Percentiles rank a stretch among this genome's conserved stretches.
These are phyloP conservation scores for Lophotriccus pileatus DNA, from an alignment of 2,797 vertebrate genomes.

Conservation along the genomic window DNA sequence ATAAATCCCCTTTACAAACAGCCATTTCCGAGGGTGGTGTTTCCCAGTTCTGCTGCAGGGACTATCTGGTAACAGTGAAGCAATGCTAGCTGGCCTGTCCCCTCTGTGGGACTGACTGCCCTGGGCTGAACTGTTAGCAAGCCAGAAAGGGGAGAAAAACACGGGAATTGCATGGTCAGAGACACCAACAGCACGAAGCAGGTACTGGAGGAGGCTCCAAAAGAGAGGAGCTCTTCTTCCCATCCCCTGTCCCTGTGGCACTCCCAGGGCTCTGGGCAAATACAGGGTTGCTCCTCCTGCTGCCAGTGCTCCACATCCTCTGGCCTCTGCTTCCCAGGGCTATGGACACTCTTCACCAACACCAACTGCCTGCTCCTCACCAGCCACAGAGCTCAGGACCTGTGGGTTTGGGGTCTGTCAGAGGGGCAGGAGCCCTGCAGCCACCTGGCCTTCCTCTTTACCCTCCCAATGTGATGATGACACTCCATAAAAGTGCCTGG, in stretches of 20 bases:
- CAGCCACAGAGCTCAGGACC: background rate
- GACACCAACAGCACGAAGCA: background rate
- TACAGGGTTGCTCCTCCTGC: background rate
- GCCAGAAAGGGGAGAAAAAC: background rate
- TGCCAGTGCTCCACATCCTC: background rate
- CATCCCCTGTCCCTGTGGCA: background rate
- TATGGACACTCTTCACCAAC: background rate
- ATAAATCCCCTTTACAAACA: background rate
- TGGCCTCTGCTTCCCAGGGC: background rate
- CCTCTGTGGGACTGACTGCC: background rate
- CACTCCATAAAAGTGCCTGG: background rate
- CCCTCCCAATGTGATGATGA: fast-evolving
- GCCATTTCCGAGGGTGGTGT: background rate
- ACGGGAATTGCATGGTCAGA: background rate
- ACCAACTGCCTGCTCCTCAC: background rate
- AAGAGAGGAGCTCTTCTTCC: fast-evolving
- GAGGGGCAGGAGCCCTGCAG: background rate
- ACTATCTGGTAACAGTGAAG: background rate
- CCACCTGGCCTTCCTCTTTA: background rate
- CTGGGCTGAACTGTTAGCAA: background rate
- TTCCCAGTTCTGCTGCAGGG: background rate
- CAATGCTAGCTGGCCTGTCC: background rate
- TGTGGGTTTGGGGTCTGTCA: background rate
- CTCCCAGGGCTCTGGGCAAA: background rate
- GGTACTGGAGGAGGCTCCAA: background rate